phyloP scores from a whole-genome alignment of 2,113 vertebrate genomes.

The Neolamprologus tretocephalus region DNA sequence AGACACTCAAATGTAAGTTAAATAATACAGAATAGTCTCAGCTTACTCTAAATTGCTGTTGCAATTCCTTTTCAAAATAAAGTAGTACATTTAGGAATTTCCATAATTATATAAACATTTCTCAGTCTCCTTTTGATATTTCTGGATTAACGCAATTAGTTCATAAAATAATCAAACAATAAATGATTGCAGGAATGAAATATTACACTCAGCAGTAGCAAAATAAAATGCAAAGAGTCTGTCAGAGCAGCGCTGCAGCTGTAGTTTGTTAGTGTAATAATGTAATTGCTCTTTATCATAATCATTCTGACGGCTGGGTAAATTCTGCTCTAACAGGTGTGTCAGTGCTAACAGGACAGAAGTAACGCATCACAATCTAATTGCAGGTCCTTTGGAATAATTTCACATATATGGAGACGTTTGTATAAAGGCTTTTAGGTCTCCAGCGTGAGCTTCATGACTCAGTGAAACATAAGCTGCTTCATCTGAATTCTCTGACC shows the following conservation, averaged over 20 bases:
- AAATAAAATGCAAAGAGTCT: background rate
- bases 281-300: accelerated
- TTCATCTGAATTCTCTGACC: background rate
- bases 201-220: background rate
- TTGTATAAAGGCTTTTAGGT: background rate
- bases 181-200: background rate
- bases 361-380: background rate
- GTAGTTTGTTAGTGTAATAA: background rate
- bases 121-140: background rate
- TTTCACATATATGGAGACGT: background rate
- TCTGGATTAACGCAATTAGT: background rate
- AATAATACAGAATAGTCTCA: accelerated
- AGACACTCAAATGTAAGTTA: background rate
- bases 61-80: background rate
- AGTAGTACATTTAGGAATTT: too few species aligned
- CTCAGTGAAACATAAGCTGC: background rate
- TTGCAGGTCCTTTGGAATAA: background rate
- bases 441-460: accelerated
- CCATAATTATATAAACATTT: background rate
- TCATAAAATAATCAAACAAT: background rate
- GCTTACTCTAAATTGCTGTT: background rate
- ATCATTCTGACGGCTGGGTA: background rate
- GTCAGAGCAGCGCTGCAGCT: background rate
- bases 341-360: background rate
- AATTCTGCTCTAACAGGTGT: background rate